These are phyloP conservation scores for Anolis carolinensis DNA, from an alignment of 2,113 vertebrate species.

Conservation along the genomic window DNA sequence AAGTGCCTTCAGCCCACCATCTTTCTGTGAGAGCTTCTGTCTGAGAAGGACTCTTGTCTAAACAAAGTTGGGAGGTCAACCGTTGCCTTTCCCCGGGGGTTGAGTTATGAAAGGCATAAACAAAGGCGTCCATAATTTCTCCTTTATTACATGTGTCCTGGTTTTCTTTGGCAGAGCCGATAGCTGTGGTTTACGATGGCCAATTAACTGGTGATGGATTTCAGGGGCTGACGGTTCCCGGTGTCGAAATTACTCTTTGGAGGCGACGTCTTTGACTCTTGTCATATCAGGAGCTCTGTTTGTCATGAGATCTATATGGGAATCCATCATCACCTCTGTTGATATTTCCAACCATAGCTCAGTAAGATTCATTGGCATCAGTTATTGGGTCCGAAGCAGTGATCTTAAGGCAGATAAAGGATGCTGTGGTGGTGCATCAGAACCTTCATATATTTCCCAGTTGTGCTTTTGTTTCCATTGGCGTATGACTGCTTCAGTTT, in stretches of 20 bases:
- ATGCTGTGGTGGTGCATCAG: not conserved
- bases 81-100: not conserved
- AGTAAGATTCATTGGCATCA: not conserved
- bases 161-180: conserved; percentile 43
- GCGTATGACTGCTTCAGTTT: not conserved
- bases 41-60: not conserved
- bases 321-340: not conserved
- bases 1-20: not conserved
- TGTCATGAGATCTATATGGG: not conserved
- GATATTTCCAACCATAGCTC: not conserved
- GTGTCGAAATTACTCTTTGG: not conserved
- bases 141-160: conserved; percentile 29
- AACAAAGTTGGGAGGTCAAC: conserved; percentile 34
- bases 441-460: not conserved
- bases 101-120: conserved; percentile 51
- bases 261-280: not conserved
- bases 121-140: conserved; percentile 36
- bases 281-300: not conserved
- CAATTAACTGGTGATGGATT: conserved; percentile 33
- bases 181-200: conserved; percentile 48
- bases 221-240: conserved; percentile 19
- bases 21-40: not conserved
- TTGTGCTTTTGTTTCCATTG: not conserved
- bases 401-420: not conserved
- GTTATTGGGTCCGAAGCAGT: not conserved